Conservation (phyloP, 35 echinoderm and acorn worm species). For the Heliocidaris erythrogramma region DNA sequence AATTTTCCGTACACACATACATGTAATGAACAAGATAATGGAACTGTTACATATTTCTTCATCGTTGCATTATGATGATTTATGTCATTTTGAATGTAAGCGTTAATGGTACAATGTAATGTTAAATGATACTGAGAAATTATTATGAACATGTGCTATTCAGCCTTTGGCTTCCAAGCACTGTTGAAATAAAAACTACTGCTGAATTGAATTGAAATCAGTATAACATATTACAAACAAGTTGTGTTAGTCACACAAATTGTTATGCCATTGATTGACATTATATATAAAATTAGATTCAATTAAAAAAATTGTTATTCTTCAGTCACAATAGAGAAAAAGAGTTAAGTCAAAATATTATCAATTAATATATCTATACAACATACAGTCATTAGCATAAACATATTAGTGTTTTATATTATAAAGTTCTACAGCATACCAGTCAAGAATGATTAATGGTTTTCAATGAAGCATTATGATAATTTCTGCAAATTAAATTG, state of each 20-base stretch:
- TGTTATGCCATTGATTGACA: neutral
- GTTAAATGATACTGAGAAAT: too few relatives aligned
- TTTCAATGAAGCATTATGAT: too few relatives aligned
- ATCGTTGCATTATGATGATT: too few relatives aligned
- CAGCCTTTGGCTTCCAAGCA: too few relatives aligned
- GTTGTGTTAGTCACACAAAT: neutral
- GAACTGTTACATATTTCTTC: too few relatives aligned
- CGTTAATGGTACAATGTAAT: too few relatives aligned
- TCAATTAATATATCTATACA: neutral
- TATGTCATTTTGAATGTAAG: too few relatives aligned
- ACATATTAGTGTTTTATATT: neutral
- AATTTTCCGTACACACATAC: too few relatives aligned
- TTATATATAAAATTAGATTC: neutral
- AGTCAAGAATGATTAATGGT: too few relatives aligned
- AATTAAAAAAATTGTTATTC: neutral
- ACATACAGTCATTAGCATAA: neutral
- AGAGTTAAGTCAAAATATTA: neutral
- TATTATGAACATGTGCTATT: too few relatives aligned
- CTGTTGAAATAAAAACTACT: too few relatives aligned
- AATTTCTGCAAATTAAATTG: neutral
- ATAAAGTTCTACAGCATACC: neutral
- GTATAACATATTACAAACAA: neutral
- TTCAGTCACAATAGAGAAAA: neutral
- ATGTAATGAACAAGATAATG: too few relatives aligned
- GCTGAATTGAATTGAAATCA: neutral